Conservation (phyloP, 2,113 vertebrate species). For the Anthoscopus minutus region DNA sequence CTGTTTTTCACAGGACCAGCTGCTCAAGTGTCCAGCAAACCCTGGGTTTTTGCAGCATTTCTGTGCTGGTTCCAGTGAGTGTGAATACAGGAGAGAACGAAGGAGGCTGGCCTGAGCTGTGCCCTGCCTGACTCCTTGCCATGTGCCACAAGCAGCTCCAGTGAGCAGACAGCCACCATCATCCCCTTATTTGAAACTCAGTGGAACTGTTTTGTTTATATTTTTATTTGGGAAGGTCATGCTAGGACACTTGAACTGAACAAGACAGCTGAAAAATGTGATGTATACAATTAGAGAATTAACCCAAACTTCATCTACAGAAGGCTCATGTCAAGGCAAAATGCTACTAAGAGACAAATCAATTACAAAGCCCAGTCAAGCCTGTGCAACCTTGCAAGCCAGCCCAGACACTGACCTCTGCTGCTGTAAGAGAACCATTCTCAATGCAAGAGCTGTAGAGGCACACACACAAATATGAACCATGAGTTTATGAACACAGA, state of each 20-base stretch:
- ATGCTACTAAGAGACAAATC: not conserved
- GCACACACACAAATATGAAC: not conserved
- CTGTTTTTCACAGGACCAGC: not conserved
- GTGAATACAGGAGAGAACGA: accelerated
- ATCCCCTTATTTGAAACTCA: not conserved
- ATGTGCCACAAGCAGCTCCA: not conserved
- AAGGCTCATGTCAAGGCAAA: not conserved
- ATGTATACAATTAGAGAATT: not conserved
- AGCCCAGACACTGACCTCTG: not conserved
- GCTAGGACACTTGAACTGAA: not conserved
- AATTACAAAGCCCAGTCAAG: not conserved
- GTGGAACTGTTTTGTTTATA: not conserved
- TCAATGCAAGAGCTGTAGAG: not conserved
- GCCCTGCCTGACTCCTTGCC: not conserved
- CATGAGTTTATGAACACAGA: not conserved
- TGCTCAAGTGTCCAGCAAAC: not conserved
- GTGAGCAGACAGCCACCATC: not conserved
- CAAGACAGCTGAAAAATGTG: not conserved
- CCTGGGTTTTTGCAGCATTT: not conserved
- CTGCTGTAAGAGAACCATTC: not conserved
- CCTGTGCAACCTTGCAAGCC: not conserved
- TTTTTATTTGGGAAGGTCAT: not conserved
- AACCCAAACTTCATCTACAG: not conserved
- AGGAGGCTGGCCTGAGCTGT: not conserved
- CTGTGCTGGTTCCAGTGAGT: not conserved